Conservation (phyloP, 2,113 vertebrate genomes). For the Chloroceryle aenea region DNA sequence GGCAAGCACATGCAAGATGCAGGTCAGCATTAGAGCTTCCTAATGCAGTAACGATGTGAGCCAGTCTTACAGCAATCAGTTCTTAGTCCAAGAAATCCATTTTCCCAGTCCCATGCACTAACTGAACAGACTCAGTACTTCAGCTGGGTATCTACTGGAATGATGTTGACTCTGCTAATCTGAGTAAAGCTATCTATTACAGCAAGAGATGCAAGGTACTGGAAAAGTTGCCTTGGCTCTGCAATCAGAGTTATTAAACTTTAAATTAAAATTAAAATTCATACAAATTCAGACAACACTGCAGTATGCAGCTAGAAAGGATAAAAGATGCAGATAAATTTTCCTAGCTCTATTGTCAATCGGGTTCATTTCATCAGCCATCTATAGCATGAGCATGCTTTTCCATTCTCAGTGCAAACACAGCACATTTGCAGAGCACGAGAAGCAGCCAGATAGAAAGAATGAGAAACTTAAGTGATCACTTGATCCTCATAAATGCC, state of each 20-base stretch:
- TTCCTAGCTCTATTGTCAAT: background rate
- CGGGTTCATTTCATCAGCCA: background rate
- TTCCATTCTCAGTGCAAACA: background rate
- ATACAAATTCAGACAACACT: background rate
- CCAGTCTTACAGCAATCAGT: background rate
- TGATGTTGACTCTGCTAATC: background rate
- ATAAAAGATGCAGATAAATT: background rate
- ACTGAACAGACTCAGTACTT: background rate
- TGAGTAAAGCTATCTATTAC: background rate
- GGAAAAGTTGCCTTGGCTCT: background rate
- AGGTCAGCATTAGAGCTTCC: background rate
- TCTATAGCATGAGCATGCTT: background rate
- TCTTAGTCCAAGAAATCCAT: background rate
- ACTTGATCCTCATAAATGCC: conserved; percentile 39
- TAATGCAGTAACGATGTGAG: background rate
- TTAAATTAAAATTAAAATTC: background rate
- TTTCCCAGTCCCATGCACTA: background rate
- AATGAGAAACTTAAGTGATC: conserved; percentile 41
- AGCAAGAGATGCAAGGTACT: background rate
- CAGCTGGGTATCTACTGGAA: background rate
- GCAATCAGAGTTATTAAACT: background rate
- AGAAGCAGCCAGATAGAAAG: conserved; percentile 26
- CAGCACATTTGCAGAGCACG: background rate
- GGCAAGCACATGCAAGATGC: background rate
- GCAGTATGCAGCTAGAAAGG: background rate